Base-by-base conservation (phyloP, 2,113 vertebrate genomes). In the Pontoporia blainvillei region DNA sequence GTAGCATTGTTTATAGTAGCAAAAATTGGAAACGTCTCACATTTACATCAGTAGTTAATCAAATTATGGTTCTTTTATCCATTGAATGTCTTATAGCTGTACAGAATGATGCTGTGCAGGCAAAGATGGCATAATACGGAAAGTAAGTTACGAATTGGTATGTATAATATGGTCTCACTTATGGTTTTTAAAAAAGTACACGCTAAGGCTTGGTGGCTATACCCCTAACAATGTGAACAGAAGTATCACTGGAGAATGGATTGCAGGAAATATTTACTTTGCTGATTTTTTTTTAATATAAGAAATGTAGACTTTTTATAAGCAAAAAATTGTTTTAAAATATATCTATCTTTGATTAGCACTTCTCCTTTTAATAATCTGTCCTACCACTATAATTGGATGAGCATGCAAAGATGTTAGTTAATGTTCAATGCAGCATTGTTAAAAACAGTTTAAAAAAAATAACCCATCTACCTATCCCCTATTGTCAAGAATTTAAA, bases 321-420 rank as follows among this genome's bases (percentile, higher is more conserved):
- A 67, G 23, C 31, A 75, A 57, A 73, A 46, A 61, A 13, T 27
- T 61, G 3, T 71, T 88, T 84, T 88, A 49, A 82, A 90, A 54
- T 86, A 2, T 82, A 66, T 72, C 27, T 81, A 5, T 62, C 25
- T 92, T 90, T 66, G 81, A 73, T 59, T 93, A 44, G 27, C 31
- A 87, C 27, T 92, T 84, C 46, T 75, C 5, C 49, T 94, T 91
- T 93, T 49, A 87, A n/a, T 91, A 62, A 39, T 92, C 39, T 90
- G 17, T 14, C 7, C 27, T 64, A 59, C 21, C 83, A 57, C 5
- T 41, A 44, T 61, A 90, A 44, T 8, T 83, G 25, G 8, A 87
- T 75, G 36, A 69, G 3, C 8, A 36, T 73, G 34, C 29, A 75
- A 64, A 84, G 29, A 69, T 88, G 11, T 84, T 94, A 83, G 92